Base-by-base conservation (phyloP, 2,113 vertebrate species). In the Nibea coibor region DNA sequence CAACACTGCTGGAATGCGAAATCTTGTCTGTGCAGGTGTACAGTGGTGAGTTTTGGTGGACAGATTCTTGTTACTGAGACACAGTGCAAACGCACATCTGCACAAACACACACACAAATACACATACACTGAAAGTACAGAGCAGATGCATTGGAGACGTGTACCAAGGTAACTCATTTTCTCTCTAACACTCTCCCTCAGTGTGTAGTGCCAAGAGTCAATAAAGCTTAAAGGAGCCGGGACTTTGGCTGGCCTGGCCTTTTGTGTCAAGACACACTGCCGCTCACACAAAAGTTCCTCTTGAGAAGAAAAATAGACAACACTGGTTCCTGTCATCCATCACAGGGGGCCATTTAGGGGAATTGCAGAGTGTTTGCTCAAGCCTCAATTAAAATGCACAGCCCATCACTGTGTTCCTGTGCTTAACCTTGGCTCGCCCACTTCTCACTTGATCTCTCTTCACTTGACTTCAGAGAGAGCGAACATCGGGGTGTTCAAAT, bases 381-480 rank as follows among this genome's bases (percentile, higher is more conserved):
- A 64, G 75, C 65, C 78, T 85, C 88, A 83, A 94, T 92, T 93
- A 88, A 89, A 88, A 93, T 93, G 91, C 92, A 89, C 48, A 76
- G 82, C 84, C 82, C 78, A 74, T 76, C 85, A 71, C 63, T 76
- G 84, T 74, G 87, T 87, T 79, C 80, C 88, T 90, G 85, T 86
- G 92, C 86, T 93, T 91, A 91, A 94, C 94, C 91, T 94, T 95
- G 87, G 87, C 80, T 91, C 28, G 64, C 73, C 76, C 83, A 74
- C 88, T 84, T 80, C 81, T 78, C 78, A 78, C 76, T 81, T 72
- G 35, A 65, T 77, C 72, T 84, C 76, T 77, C 31, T 67, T 80
- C 64, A 68, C 72, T 75, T 75, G 67, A 80, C 81, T 87, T 86
- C 75, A 72, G 69, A 85, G 69, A 31, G 68, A 81, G 64, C 0